phyloP scores from a whole-genome alignment of 2,797 vertebrate species.

The Xiphorhynchus erythropygius region DNA sequence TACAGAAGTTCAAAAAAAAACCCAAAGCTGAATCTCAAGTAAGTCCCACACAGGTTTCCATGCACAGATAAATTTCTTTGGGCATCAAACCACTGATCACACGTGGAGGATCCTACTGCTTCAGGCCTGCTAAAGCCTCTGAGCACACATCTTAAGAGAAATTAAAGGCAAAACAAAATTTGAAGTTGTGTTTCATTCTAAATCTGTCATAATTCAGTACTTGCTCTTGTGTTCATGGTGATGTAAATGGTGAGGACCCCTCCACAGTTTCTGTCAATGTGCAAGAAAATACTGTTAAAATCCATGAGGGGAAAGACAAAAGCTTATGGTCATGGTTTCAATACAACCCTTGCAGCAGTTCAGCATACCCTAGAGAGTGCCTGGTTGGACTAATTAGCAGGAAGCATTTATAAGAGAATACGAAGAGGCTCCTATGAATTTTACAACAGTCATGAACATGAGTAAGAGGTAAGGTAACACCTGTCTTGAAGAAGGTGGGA shows the following conservation, averaged over 20 bases:
- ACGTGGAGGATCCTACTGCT: neutral
- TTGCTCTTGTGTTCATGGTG: neutral
- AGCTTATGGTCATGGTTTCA: neutral
- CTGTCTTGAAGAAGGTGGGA: neutral
- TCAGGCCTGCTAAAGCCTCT: neutral
- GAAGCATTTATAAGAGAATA: neutral
- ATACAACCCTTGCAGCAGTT: neutral
- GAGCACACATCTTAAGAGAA: neutral
- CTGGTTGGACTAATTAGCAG: neutral
- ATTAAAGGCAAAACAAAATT: neutral
- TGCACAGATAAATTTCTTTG: neutral
- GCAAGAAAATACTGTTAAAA: neutral
- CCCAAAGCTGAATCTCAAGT: neutral
- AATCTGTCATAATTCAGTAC: neutral
- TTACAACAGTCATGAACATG: neutral
- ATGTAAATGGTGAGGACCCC: neutral
- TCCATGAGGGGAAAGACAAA: neutral
- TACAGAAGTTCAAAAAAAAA: neutral
- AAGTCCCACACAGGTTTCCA: neutral
- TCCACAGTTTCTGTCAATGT: neutral
- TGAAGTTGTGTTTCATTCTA: neutral
- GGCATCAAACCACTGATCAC: neutral
- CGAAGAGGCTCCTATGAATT: neutral
- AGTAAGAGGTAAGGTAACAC: neutral
- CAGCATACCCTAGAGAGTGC: neutral